phyloP scores from a whole-genome alignment of 1,140 invertebrate species.

The Mycetomoellerius zeteki region DNA sequence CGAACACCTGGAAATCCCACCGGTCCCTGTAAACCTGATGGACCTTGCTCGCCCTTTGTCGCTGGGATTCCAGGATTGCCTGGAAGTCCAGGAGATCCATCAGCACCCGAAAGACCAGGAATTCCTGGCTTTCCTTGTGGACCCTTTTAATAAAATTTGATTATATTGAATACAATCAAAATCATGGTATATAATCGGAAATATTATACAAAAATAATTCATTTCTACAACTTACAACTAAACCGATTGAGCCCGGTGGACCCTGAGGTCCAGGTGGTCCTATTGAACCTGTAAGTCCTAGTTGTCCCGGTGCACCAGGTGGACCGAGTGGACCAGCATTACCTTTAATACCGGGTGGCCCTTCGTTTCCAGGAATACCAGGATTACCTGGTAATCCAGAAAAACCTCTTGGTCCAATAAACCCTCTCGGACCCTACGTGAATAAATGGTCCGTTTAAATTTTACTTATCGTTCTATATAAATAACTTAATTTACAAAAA shows the following conservation, averaged over 20 bases:
- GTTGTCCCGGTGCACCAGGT: constrained; percentile 90
- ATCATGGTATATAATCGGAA: too few relatives aligned
- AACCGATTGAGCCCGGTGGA: constrained; percentile 90
- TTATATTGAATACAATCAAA: not conserved
- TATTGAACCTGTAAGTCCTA: constrained; percentile 89
- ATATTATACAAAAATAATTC: too few relatives aligned
- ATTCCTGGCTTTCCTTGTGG: constrained; percentile 92
- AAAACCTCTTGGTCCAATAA: constrained; percentile 93
- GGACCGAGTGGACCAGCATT: constrained; percentile 90
- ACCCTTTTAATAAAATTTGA: constrained; percentile 88
- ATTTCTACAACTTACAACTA: constrained; percentile 87
- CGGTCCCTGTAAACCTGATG: constrained; percentile 90
- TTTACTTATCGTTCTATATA: not conserved
- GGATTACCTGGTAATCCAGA: constrained; percentile 92
- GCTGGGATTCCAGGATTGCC: constrained; percentile 92
- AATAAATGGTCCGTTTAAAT: not conserved
- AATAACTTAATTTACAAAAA: not conserved
- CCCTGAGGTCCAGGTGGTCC: constrained; percentile 91
- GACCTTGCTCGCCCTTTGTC: constrained; percentile 93
- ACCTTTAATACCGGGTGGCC: constrained; percentile 91
- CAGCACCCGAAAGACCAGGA: constrained; percentile 93
- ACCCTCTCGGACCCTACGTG: constrained; percentile 92
- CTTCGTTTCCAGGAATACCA: constrained; percentile 92
- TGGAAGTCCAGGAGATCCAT: constrained; percentile 91
- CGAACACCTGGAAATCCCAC: constrained; percentile 92